Evolutionary conservation across 92 coral and sea anemone genomes (phyloP).

Genomic region (Zoanthus sociatus): DNA sequence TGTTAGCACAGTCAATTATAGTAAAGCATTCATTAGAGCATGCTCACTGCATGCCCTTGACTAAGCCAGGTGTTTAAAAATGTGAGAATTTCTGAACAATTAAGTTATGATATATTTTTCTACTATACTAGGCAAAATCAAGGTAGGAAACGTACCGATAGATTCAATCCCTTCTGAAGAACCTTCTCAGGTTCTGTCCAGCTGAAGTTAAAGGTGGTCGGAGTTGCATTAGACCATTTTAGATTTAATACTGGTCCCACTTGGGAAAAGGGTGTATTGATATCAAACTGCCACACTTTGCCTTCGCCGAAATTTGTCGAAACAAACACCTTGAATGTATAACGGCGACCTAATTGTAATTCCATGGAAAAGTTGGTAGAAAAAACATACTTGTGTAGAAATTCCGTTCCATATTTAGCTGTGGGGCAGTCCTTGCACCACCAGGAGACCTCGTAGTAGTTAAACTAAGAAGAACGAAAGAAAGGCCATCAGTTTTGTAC

Average conservation of each 20-base stretch:
- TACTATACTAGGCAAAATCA: too few species aligned
- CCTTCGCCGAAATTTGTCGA: slow-evolving; percentile 19
- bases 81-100: too few species aligned
- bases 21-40: too few species aligned
- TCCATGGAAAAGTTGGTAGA: not conserved
- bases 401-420: not conserved
- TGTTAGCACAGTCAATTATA: too few species aligned
- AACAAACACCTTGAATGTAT: not conserved
- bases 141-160: not conserved
- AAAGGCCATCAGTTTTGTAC: not conserved
- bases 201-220: slow-evolving; percentile 17
- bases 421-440: slow-evolving; percentile 29
- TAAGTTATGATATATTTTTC: too few species aligned
- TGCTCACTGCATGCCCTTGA: too few species aligned
- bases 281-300: slow-evolving; percentile 13
- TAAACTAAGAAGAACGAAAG: not conserved
- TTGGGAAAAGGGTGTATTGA: not conserved
- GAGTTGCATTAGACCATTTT: not conserved
- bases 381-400: not conserved
- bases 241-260: slow-evolving; percentile 17
- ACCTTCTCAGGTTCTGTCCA: not conserved
- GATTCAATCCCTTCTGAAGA: not conserved
- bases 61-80: too few species aligned
- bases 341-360: slow-evolving; percentile 6
- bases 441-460: not conserved